Evolutionary conservation across 2,888 invertebrate genomes (phyloP), one percentile per base, ranked within the genome.

Genomic region (Steromphala cineraria): DNA sequence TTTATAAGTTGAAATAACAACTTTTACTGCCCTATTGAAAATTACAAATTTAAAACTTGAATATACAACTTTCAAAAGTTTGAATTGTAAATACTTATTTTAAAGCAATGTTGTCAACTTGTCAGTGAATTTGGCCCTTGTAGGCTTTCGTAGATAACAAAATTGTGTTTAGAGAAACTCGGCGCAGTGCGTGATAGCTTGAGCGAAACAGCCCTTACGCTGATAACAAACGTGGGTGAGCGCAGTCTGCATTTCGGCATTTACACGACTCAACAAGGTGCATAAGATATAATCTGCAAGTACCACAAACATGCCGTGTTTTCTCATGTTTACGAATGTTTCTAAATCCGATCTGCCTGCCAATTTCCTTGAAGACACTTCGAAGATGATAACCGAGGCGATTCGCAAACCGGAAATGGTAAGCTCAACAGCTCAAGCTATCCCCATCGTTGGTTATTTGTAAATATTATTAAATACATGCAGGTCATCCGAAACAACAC

Each of bases 151-250:
- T n/a, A n/a, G n/a, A n/a, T n/a, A n/a, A 46, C 46, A 13, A 13
- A 1, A 46, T 46, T 46, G 46, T 46, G 46, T 10, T 1, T 46
- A 46, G 10, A 10, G 46, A 46, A 46, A 46, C 46, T 46, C 46
- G 96, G 81, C 96, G 96, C 93, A 95, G 62, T 62, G 62, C 62
- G 62, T 28, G 62, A 28, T 62, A 62, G 62, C 62, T 62, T 28
- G 28, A 62, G 15, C 62, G 28, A 28, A 56, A 21, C 1, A 13
- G 17, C 3, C 28, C 13, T 28, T 13, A 2, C 24, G 62, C 21
- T 24, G 24, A 24, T 28, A 24, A 62, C 15, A 28, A 7, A 15
- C 10, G 62, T 24, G 15, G 28, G 28, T 13, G 15, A 3, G 24
- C 28, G 2, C 24, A 2, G 15, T 24, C 15, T 62, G 2, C 24